Percentiles rank a stretch among this genome's conserved stretches.
phyloP scores from a whole-genome alignment of 2,113 vertebrate species.

The Bolborhynchus lineola region DNA sequence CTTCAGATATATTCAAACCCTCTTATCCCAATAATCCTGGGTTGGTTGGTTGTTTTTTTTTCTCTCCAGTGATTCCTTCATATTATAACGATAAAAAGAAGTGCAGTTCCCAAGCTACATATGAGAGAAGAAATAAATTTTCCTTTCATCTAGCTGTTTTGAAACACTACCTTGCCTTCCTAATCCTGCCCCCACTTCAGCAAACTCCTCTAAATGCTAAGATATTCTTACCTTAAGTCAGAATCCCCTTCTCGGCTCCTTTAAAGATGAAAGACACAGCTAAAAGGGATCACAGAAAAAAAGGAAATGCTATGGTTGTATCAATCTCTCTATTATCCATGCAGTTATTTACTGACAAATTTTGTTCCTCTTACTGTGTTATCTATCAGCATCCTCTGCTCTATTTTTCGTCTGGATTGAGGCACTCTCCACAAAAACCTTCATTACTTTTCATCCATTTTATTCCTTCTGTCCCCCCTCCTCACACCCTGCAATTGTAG shows the following conservation, averaged over 20 bases:
- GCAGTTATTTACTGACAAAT: not conserved
- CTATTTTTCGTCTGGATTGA: not conserved
- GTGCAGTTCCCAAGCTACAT: not conserved
- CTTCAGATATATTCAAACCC: not conserved
- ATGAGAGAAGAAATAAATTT: not conserved
- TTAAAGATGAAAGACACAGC: not conserved
- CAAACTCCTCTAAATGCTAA: not conserved
- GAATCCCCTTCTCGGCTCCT: not conserved
- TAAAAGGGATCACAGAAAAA: not conserved
- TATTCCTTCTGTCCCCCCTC: not conserved
- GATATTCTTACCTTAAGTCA: not conserved
- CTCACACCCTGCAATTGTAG: not conserved
- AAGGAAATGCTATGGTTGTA: not conserved
- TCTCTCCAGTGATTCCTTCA: not conserved
- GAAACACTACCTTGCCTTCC: not conserved
- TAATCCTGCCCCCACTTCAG: not conserved
- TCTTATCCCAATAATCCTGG: not conserved
- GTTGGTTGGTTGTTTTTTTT: not conserved
- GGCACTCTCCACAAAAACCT: not conserved
- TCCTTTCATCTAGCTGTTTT: not conserved
- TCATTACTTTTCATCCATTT: not conserved
- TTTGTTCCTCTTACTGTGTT: not conserved
- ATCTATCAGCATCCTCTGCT: not conserved
- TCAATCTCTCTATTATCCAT: not conserved
- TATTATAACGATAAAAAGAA: not conserved